Conservation (phyloP, 2,888 invertebrate species). For the Eupeodes luniger region DNA sequence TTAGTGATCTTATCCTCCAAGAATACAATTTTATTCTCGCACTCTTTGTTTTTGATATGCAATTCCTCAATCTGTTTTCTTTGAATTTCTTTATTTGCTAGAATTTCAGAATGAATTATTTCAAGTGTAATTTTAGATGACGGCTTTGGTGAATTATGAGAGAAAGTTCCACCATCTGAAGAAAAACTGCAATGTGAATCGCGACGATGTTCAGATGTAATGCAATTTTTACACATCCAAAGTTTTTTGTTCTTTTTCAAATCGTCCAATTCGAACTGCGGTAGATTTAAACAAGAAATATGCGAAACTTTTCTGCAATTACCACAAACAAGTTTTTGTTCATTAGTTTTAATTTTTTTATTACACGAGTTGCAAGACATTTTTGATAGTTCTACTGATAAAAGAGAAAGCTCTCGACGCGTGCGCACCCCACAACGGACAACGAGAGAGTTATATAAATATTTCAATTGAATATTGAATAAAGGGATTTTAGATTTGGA, state of each 20-base stretch:
- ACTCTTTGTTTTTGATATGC: too few relatives aligned
- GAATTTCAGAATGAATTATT: slow-evolving; percentile 9
- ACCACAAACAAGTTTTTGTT: neutral
- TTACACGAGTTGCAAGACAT: slow-evolving; percentile 8
- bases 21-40: too few relatives aligned
- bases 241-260: slow-evolving; percentile 3
- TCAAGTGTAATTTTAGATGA: neutral
- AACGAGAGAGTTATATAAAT: too few relatives aligned
- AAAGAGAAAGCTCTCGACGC: neutral
- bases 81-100: slow-evolving; percentile 12
- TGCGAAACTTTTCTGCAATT: neutral
- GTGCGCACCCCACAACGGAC: too few relatives aligned
- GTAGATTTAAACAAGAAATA: neutral
- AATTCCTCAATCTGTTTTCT: too few relatives aligned
- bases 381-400: neutral
- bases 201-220: too few relatives aligned
- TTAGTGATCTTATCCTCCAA: too few relatives aligned
- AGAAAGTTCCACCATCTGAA: too few relatives aligned
- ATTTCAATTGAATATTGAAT: too few relatives aligned
- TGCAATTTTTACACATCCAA: too few relatives aligned
- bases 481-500: too few relatives aligned
- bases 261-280: neutral
- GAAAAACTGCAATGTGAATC: too few relatives aligned
- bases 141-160: neutral
- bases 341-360: neutral